phyloP scores from a whole-genome alignment of 2,797 vertebrate species.

The Syndactyla subalaris region DNA sequence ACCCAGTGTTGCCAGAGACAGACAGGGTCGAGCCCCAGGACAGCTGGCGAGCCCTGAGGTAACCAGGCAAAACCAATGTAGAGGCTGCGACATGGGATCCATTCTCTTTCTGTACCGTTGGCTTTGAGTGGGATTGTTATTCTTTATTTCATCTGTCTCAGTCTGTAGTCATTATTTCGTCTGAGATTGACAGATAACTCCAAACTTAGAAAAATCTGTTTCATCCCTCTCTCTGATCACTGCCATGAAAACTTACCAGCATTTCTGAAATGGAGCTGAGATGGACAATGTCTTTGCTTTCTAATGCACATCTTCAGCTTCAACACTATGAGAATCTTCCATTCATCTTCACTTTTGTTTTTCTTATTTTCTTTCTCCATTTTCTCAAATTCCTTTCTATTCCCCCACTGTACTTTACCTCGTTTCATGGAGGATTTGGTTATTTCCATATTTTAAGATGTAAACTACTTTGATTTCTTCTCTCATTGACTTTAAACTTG shows the following conservation, averaged over 20 bases:
- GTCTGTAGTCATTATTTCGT: not conserved
- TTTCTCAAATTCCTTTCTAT: not conserved
- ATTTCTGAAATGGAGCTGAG: not conserved
- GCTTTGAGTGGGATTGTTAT: accelerated
- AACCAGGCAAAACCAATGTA: not conserved
- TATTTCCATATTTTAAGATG: not conserved
- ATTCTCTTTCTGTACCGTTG: not conserved
- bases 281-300: not conserved
- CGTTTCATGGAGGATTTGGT: not conserved
- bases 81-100: accelerated
- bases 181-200: not conserved
- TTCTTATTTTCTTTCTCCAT: not conserved
- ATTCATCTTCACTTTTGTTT: not conserved
- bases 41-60: not conserved
- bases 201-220: not conserved
- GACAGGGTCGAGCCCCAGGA: not conserved
- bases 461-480: not conserved
- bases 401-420: not conserved
- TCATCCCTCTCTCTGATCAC: not conserved
- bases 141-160: not conserved
- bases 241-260: not conserved
- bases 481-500: not conserved
- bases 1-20: not conserved
- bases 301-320: not conserved
- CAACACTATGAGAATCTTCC: not conserved